These are phyloP conservation scores for Horisme vitalbata DNA, from an alignment of 2,888 invertebrate genomes.

Conservation along the genomic window DNA sequence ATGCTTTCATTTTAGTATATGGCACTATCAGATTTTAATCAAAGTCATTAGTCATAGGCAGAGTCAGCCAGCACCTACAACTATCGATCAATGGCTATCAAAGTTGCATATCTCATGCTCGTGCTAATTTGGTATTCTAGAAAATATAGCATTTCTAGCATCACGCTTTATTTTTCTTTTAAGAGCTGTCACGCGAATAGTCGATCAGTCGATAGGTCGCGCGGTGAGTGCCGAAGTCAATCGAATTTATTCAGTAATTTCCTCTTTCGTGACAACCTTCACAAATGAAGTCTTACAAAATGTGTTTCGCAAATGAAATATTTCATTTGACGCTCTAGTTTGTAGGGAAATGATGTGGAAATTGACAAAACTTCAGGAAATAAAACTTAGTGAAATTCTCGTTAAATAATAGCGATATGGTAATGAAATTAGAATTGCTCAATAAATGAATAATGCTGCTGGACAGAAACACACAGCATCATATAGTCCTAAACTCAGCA, in stretches of 20 bases:
- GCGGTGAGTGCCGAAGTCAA: conserved; percentile 23
- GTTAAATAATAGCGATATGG: too few species aligned
- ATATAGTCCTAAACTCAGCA: too few species aligned
- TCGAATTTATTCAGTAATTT: conserved; percentile 32
- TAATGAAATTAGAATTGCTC: too few species aligned
- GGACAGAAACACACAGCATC: too few species aligned
- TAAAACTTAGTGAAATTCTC: too few species aligned
- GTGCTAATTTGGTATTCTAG: conserved; percentile 18
- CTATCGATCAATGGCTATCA: conserved; percentile 11
- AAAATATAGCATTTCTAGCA: conserved; percentile 11
- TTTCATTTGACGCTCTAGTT: conserved; percentile 17
- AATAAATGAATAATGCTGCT: too few species aligned
- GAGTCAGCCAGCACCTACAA: neutral
- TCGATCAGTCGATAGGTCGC: conserved; percentile 28
- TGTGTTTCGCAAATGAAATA: conserved; percentile 21
- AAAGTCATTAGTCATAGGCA: neutral
- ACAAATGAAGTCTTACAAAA: conserved; percentile 21
- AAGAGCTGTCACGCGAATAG: conserved; percentile 27
- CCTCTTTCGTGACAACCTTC: conserved; percentile 29
- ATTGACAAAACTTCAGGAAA: conserved; percentile 3
- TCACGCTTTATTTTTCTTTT: conserved; percentile 12
- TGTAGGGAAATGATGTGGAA: conserved; percentile 16
- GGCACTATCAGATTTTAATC: neutral
- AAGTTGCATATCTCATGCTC: conserved; percentile 10
- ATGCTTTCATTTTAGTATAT: too few species aligned